A percentile compares a stretch with the other conserved stretches of the same genome.
phyloP scores from a whole-genome alignment of 2,888 invertebrate species.

The Orchesellides sinensis region DNA sequence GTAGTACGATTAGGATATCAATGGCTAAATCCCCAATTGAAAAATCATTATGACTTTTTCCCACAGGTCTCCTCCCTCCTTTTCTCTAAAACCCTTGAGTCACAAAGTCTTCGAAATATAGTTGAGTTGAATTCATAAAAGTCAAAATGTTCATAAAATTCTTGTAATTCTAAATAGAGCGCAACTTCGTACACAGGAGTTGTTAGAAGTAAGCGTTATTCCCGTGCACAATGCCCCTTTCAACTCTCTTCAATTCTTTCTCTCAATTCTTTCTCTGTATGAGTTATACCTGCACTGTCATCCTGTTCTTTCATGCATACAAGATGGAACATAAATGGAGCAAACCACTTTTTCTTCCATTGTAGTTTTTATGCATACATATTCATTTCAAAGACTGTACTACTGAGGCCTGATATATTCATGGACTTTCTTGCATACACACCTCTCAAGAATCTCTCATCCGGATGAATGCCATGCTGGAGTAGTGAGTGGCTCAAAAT shows the following conservation, averaged over 20 bases:
- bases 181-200: background rate
- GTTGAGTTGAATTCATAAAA: background rate
- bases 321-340: slow-evolving; percentile 4
- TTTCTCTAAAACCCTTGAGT: background rate
- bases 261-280: too few relatives aligned
- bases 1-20: slow-evolving; percentile 51
- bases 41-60: slow-evolving; percentile 32
- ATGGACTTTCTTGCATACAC: slow-evolving; percentile 28
- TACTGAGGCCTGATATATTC: too few relatives aligned
- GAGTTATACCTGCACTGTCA: slow-evolving; percentile 37
- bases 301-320: slow-evolving; percentile 27
- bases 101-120: background rate
- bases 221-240: slow-evolving; percentile 9
- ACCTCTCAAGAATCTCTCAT: slow-evolving; percentile 31
- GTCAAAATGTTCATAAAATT: slow-evolving; percentile 28
- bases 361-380: slow-evolving; percentile 19
- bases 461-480: background rate
- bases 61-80: slow-evolving; percentile 13
- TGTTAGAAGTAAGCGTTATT: background rate
- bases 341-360: slow-evolving; percentile 27
- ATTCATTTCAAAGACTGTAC: slow-evolving; percentile 20
- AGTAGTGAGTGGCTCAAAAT: slow-evolving; percentile 14
- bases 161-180: background rate
- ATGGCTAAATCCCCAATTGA: slow-evolving; percentile 6
- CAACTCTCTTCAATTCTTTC: background rate